Conservation (phyloP, 2,797 vertebrate species). For the Pelodytes ibericus region DNA sequence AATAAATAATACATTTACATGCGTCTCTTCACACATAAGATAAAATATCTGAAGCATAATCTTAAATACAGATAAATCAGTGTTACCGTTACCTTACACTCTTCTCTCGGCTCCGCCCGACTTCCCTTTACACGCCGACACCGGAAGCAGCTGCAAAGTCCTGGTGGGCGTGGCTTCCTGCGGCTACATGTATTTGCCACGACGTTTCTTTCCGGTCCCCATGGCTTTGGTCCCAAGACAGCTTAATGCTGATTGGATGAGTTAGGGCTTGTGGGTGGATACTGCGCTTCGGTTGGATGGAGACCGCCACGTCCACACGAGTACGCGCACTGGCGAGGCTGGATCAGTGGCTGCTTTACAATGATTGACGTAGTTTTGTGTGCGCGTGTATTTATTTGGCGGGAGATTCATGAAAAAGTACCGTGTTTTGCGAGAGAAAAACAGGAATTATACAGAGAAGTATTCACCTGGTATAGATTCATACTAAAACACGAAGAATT, state of each 20-base stretch:
- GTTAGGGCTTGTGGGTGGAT: not conserved
- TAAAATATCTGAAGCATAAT: too few relatives aligned
- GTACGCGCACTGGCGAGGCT: conserved; percentile 16
- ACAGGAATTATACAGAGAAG: too few relatives aligned
- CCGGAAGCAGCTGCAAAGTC: conserved; percentile 44
- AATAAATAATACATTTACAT: too few relatives aligned
- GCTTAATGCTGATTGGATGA: not conserved
- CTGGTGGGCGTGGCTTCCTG: conserved; percentile 23
- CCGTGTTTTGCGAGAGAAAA: too few relatives aligned
- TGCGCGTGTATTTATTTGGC: not conserved
- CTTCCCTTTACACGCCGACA: conserved; percentile 46
- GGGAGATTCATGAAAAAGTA: too few relatives aligned
- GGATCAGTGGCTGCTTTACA: too few relatives aligned
- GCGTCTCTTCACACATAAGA: too few relatives aligned
- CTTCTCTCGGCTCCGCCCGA: conserved; percentile 27
- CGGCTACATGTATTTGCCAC: not conserved
- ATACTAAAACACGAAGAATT: too few relatives aligned
- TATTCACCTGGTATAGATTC: too few relatives aligned
- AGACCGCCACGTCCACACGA: conserved; percentile 51
- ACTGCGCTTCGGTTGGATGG: conserved; percentile 18
- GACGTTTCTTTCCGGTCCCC: not conserved
- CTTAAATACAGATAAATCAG: too few relatives aligned
- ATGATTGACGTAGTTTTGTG: too few relatives aligned
- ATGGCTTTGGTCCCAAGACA: not conserved
- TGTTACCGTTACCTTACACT: conserved; percentile 33